Conservation (phyloP, 2,797 vertebrate genomes). For the Manis crassicaudata region DNA sequence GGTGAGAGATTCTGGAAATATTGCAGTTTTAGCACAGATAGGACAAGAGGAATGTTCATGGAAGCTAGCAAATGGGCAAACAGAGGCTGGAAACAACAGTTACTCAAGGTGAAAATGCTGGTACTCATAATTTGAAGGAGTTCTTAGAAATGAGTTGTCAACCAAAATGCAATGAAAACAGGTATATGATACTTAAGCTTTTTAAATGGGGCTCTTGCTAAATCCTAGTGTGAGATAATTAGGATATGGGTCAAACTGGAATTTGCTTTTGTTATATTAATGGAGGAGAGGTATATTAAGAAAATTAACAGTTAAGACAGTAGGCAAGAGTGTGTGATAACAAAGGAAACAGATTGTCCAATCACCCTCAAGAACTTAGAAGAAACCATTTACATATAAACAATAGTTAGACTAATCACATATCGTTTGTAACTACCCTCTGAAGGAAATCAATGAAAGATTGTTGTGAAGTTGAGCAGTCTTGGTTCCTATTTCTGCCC, state of each 20-base stretch:
- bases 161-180: background rate
- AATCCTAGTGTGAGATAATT: background rate
- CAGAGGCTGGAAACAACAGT: too few species aligned
- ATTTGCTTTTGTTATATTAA: background rate
- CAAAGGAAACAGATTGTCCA: background rate
- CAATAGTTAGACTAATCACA: slow-evolving; percentile 1
- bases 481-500: background rate
- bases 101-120: background rate
- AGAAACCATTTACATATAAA: slow-evolving; percentile 15
- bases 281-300: background rate
- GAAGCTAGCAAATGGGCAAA: background rate
- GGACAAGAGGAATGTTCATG: background rate
- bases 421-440: background rate
- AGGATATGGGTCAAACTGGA: background rate
- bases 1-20: too few species aligned
- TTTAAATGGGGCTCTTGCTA: background rate
- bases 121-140: background rate
- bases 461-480: background rate
- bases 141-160: background rate
- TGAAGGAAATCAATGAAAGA: background rate
- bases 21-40: too few species aligned
- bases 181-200: background rate
- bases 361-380: background rate
- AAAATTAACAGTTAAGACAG: background rate
- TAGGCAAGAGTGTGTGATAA: background rate